These are phyloP conservation scores for Daphoenositta chrysoptera DNA, from an alignment of 2,113 vertebrate species.

Conservation along the genomic window DNA sequence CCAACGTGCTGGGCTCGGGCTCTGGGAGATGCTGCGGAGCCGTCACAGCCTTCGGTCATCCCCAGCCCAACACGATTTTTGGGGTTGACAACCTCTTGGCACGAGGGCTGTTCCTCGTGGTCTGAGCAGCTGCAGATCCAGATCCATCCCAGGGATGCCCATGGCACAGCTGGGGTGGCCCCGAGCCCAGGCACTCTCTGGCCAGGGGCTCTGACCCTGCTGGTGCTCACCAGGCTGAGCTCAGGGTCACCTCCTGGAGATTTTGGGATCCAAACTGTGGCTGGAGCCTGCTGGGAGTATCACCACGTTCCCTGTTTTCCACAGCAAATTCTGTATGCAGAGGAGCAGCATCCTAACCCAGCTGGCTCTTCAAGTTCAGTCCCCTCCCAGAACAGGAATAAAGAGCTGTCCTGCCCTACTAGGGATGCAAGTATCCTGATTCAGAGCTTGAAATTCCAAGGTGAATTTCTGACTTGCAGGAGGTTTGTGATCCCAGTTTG, in stretches of 20 bases:
- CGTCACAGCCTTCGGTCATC: rapidly evolving
- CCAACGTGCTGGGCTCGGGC: rapidly evolving
- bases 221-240: not conserved
- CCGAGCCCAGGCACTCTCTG: rapidly evolving
- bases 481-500: not conserved
- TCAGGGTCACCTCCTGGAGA: rapidly evolving
- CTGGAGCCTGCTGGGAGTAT: not conserved
- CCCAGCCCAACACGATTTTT: rapidly evolving
- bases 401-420: not conserved
- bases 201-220: not conserved
- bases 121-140: not conserved
- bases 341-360: not conserved
- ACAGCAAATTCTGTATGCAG: rapidly evolving
- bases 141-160: not conserved
- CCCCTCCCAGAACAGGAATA: not conserved
- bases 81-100: not conserved
- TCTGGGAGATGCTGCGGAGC: rapidly evolving
- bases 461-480: not conserved
- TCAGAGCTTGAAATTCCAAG: not conserved
- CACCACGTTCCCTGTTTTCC: not conserved
- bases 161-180: not conserved
- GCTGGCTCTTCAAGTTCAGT: not conserved
- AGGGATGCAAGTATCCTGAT: not conserved
- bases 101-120: rapidly evolving
- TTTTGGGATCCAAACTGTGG: not conserved